Conservation (phyloP, 2,797 vertebrate species). For the Syngnathus rostellatus region DNA sequence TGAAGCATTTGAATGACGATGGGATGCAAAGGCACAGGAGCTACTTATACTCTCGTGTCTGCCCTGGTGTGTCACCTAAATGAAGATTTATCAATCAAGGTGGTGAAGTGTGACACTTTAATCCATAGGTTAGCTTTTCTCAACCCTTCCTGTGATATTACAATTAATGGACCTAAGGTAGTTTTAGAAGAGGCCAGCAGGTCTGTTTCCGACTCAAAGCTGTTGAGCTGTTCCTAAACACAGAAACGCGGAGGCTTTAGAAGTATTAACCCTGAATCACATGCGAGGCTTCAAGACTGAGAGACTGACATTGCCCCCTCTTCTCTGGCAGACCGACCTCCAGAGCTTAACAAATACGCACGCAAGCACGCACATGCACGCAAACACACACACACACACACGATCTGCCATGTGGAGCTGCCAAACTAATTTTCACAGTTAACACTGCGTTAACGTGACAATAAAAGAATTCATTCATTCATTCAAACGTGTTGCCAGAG, state of each 20-base stretch:
- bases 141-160: conserved; percentile 45
- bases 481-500: too few relatives aligned
- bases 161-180: conserved; percentile 14
- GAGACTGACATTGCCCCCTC: not conserved
- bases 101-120: conserved; percentile 58
- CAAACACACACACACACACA: too few relatives aligned
- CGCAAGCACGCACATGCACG: too few relatives aligned
- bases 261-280: conserved; percentile 43
- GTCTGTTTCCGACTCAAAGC: conserved; percentile 10
- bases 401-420: too few relatives aligned
- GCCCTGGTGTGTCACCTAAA: conserved; percentile 51
- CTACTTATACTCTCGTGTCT: conserved; percentile 6
- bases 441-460: too few relatives aligned
- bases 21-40: conserved; percentile 38
- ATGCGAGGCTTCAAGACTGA: not conserved
- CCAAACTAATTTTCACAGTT: too few relatives aligned
- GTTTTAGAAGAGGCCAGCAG: not conserved
- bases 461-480: too few relatives aligned
- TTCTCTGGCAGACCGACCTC: not conserved
- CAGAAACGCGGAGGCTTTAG: conserved; percentile 26
- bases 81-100: conserved; percentile 65
- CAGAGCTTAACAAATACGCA: too few relatives aligned
- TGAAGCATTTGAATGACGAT: conserved; percentile 38
- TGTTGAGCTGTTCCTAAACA: conserved; percentile 25
- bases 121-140: conserved; percentile 54